These are phyloP conservation scores for Cnemophilus loriae DNA, from an alignment of 2,113 vertebrate genomes.

Conservation along the genomic window DNA sequence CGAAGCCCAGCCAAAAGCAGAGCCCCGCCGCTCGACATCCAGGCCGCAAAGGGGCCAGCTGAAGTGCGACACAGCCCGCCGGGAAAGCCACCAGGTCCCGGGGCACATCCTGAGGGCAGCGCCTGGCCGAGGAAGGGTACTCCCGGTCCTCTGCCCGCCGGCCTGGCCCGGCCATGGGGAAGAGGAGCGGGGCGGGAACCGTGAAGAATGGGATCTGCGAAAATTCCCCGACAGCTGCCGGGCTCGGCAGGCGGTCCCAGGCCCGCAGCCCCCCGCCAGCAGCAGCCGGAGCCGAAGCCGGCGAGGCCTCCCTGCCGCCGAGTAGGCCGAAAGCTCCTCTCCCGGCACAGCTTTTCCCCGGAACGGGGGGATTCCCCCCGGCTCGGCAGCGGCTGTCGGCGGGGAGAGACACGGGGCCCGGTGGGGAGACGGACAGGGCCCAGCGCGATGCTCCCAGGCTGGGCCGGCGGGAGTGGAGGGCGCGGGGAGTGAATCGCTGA, in stretches of 20 bases:
- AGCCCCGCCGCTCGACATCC: neutral
- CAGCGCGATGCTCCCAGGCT: neutral
- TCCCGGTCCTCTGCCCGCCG: neutral
- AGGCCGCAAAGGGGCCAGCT: neutral
- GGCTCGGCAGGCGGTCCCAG: neutral
- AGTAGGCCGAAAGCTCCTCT: conserved; percentile 26
- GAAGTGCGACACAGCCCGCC: neutral
- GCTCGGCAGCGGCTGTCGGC: neutral
- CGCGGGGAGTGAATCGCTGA: neutral
- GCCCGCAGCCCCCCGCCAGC: neutral
- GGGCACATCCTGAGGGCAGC: neutral
- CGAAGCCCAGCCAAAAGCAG: neutral
- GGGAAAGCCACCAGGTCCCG: neutral
- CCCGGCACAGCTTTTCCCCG: neutral
- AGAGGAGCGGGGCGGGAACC: neutral
- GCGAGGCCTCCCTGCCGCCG: neutral
- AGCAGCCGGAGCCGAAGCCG: neutral
- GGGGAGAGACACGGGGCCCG: neutral
- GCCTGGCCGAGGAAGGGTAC: neutral
- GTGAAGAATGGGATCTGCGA: neutral
- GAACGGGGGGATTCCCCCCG: neutral
- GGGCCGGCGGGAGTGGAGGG: neutral
- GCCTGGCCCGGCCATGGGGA: no score
- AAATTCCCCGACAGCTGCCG: conserved; percentile 31
- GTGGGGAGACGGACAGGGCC: neutral